phyloP scores from a whole-genome alignment of 2,113 vertebrate species.

The Ramphastos sulfuratus region DNA sequence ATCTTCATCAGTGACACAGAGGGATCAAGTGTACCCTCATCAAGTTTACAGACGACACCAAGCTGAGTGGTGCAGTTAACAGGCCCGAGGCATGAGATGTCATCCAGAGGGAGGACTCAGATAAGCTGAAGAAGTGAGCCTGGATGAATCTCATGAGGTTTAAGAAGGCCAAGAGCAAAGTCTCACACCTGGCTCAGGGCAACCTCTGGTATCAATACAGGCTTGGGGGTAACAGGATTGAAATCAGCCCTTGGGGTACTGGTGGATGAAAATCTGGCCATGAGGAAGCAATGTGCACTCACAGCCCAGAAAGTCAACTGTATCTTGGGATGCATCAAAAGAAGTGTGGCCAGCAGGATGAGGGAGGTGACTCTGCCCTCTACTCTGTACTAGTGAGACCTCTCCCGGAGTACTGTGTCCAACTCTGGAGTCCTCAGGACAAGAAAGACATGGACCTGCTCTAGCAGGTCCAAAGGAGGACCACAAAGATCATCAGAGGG shows the following conservation, averaged over 20 bases:
- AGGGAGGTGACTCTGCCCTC: neutral
- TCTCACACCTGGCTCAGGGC: neutral
- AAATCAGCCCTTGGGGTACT: neutral
- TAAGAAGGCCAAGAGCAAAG: neutral
- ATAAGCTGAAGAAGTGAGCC: neutral
- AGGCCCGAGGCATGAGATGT: neutral
- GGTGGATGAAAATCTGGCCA: neutral
- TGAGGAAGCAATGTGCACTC: accelerated
- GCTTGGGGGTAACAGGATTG: neutral
- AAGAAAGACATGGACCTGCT: neutral
- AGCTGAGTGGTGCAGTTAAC: neutral
- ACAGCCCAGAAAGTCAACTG: neutral
- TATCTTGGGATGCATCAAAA: neutral
- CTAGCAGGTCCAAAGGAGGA: neutral
- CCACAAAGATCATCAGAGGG: neutral
- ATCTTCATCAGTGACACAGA: too few species aligned
- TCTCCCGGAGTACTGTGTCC: neutral
- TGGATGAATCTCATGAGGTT: neutral
- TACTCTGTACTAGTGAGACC: neutral
- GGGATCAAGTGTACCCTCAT: neutral
- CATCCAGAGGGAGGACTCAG: neutral
- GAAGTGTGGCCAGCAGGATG: accelerated
- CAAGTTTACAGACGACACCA: neutral
- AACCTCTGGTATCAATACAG: neutral
- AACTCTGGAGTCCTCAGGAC: neutral